Conservation (phyloP, 1,140 invertebrate species). For the Drosophila sucinea region DNA sequence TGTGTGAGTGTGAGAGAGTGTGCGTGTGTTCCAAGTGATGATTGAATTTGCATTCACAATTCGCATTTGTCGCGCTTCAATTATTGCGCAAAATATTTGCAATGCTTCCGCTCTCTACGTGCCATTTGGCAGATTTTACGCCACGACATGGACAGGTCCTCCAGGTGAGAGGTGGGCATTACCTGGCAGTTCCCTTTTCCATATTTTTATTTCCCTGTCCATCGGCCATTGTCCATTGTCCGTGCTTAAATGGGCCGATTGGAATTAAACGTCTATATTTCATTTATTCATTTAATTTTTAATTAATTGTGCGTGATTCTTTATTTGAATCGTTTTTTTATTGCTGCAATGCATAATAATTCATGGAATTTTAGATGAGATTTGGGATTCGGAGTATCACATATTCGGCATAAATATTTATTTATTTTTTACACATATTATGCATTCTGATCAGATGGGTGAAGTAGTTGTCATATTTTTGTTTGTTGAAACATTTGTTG, state of each 20-base stretch:
- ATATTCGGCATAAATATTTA: too few relatives aligned
- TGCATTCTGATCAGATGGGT: too few relatives aligned
- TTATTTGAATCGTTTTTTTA: background rate
- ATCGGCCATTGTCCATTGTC: conserved; percentile 20
- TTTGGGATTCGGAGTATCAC: background rate
- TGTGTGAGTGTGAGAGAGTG: background rate
- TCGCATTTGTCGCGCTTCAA: conserved; percentile 59
- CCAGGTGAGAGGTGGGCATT: conserved; percentile 15
- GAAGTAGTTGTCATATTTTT: too few relatives aligned
- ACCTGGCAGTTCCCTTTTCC: conserved; percentile 17
- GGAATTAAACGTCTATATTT: conserved; percentile 43
- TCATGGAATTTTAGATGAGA: conserved; percentile 13
- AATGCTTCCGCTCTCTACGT: conserved; percentile 47
- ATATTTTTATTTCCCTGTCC: conserved; percentile 16
- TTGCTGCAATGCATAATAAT: conserved; percentile 25
- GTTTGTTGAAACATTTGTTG: too few relatives aligned
- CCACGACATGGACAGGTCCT: conserved; percentile 7
- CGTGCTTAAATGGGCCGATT: conserved; percentile 28
- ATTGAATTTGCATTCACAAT: conserved; percentile 49
- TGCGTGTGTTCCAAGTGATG: conserved; percentile 14
- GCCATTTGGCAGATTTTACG: conserved; percentile 49
- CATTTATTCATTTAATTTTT: conserved; percentile 63
- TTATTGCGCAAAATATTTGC: conserved; percentile 63
- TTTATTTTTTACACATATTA: too few relatives aligned
- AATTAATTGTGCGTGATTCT: conserved; percentile 51